phyloP scores from a whole-genome alignment of 2,888 invertebrate genomes.

The Mongoloraphidia duomilia region DNA sequence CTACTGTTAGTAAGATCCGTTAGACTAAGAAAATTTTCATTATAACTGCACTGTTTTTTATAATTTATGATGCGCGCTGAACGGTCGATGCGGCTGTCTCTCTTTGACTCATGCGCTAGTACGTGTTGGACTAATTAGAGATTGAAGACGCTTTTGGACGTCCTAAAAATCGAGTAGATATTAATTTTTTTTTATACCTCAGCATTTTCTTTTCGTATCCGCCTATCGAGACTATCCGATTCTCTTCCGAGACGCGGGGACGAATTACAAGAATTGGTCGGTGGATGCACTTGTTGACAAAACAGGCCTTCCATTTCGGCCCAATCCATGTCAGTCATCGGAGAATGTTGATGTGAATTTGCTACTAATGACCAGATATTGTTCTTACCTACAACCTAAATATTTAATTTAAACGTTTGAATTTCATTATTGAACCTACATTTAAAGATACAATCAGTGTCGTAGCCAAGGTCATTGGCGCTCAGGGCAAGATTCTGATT shows the following conservation, averaged over 20 bases:
- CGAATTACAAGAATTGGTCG: conserved; percentile 31
- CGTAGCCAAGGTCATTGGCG: no score
- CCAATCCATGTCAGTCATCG: conserved; percentile 81
- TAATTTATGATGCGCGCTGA: no score
- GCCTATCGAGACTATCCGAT: conserved; percentile 35
- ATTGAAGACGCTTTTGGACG: neutral
- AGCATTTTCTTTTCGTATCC: conserved; percentile 62
- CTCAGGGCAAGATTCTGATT: no score
- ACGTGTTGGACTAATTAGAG: no score
- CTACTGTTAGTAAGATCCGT: no score
- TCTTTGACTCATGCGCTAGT: no score
- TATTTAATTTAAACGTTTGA: neutral
- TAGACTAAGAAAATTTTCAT: no score
- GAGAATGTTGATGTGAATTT: conserved; percentile 66
- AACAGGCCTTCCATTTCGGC: conserved; percentile 88
- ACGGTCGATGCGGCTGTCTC: no score
- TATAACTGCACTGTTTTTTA: no score
- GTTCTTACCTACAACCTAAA: conserved; percentile 69
- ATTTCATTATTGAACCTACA: no score
- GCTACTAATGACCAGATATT: conserved; percentile 91
- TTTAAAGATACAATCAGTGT: no score
- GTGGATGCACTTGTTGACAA: conserved; percentile 64
- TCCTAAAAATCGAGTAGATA: neutral
- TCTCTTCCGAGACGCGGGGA: conserved; percentile 39
- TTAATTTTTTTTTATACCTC: conserved; percentile 36